phyloP scores from a whole-genome alignment of 2,797 vertebrate genomes.

The Pseudomugil tenellus region DNA sequence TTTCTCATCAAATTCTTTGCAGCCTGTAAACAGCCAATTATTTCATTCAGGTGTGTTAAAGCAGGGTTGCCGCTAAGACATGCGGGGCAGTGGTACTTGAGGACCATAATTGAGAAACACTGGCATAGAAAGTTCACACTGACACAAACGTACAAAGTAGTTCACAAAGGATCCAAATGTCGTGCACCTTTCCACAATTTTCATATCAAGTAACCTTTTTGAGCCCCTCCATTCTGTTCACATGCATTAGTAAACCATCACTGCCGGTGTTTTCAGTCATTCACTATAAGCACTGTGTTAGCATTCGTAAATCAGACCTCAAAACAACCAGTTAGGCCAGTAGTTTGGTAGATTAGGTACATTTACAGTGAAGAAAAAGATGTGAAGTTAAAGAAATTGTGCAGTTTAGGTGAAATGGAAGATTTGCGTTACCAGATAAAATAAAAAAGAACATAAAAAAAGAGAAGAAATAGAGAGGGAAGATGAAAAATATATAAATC shows the following conservation, averaged over 20 bases:
- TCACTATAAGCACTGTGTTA: slow-evolving; percentile 33
- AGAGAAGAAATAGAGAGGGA: slow-evolving; percentile 31
- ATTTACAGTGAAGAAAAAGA: slow-evolving; percentile 37
- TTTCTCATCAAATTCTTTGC: too few species aligned
- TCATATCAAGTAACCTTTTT: slow-evolving; percentile 12
- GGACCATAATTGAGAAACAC: background rate
- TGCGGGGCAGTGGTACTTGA: too few species aligned
- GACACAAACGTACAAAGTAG: slow-evolving; percentile 16
- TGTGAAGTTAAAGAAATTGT: slow-evolving; percentile 38
- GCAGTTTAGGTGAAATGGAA: slow-evolving; percentile 35
- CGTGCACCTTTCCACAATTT: slow-evolving; percentile 38
- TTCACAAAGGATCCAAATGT: slow-evolving; percentile 14
- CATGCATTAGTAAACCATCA: slow-evolving; percentile 40
- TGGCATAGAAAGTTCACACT: slow-evolving; percentile 22
- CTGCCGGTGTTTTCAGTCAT: slow-evolving; percentile 4
- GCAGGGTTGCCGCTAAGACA: too few species aligned
- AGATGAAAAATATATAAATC: slow-evolving; percentile 68
- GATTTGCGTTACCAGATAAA: slow-evolving; percentile 32
- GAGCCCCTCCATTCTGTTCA: slow-evolving; percentile 17
- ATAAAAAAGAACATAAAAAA: slow-evolving; percentile 22
- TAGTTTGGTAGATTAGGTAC: slow-evolving; percentile 36
- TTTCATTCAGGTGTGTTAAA: too few species aligned
- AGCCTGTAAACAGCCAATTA: too few species aligned
- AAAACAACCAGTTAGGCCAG: slow-evolving; percentile 26
- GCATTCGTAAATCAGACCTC: slow-evolving; percentile 21